Conservation (phyloP, 2,888 invertebrate species). For the Pristionchus exspectatus region DNA sequence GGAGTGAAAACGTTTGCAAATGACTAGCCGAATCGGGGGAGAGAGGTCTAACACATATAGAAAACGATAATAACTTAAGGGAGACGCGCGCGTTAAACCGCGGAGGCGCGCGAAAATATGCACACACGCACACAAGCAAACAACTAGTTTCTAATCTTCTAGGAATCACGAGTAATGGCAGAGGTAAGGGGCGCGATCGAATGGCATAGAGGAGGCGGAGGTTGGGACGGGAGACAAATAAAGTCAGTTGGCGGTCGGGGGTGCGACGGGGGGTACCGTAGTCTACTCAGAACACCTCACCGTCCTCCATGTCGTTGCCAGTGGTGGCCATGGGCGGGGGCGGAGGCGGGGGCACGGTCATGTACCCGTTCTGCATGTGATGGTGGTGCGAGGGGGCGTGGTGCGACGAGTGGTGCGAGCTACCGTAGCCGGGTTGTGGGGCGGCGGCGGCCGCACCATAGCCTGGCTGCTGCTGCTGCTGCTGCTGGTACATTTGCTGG, state of each 20-base stretch:
- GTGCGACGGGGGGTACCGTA: background rate
- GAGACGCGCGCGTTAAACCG: background rate
- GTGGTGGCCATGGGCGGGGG: background rate
- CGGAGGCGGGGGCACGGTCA: slow-evolving; percentile 17
- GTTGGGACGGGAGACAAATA: no score
- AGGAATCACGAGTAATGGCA: background rate
- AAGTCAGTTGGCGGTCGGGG: slow-evolving; percentile 6
- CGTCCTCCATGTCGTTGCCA: slow-evolving; percentile 27
- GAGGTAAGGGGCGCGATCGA: background rate
- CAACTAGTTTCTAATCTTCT: slow-evolving; percentile 3
- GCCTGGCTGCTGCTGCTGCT: background rate
- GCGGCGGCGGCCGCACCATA: background rate
- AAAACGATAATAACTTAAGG: slow-evolving; percentile 4
- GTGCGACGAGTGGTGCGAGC: no score
- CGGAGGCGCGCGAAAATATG: background rate
- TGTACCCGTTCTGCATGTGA: slow-evolving; percentile 14
- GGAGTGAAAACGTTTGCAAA: slow-evolving; percentile 18
- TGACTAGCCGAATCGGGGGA: slow-evolving; percentile 22
- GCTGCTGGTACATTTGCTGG: background rate
- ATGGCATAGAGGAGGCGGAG: no score
- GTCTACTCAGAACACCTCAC: slow-evolving; percentile 40
- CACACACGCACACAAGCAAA: background rate
- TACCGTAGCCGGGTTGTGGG: no score
- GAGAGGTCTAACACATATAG: background rate
- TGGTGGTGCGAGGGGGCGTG: background rate